phyloP scores from a whole-genome alignment of 2,888 invertebrate species.

The Laspeyria flexula region DNA sequence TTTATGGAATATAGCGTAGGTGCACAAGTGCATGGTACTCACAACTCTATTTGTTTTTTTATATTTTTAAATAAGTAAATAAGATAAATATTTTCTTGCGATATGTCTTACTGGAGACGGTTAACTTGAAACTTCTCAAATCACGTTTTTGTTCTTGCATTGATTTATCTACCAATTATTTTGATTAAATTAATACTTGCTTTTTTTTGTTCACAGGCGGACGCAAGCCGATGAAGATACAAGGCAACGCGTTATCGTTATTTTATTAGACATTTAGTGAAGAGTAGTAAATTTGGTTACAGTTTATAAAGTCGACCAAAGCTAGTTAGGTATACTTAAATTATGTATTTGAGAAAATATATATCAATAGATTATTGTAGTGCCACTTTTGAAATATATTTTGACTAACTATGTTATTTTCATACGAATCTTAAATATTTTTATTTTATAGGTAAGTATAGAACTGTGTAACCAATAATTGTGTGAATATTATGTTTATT shows the following conservation, averaged over 20 bases:
- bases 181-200: no score
- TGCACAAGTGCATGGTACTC: no score
- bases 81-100: no score
- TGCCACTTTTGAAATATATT: conserved; percentile 28
- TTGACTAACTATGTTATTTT: conserved; percentile 12
- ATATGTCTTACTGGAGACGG: no score
- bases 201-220: conserved; percentile 52
- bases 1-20: no score
- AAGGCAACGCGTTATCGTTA: conserved; percentile 10
- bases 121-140: no score
- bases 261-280: conserved; percentile 35
- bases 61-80: no score
- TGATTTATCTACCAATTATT: no score
- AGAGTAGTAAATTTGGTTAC: conserved; percentile 42
- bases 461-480: conserved; percentile 19
- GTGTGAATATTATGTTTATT: conserved; percentile 11
- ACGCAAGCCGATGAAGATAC: conserved; percentile 54
- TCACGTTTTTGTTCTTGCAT: no score
- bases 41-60: no score
- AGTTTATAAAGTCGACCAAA: conserved; percentile 62
- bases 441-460: conserved; percentile 2
- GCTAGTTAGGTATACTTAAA: conserved; percentile 58
- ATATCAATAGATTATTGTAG: conserved; percentile 17
- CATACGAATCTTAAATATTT: conserved; percentile 7
- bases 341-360: conserved; percentile 31